Conservation (phyloP, 2,888 invertebrate species). For the Pandemis heparana region DNA sequence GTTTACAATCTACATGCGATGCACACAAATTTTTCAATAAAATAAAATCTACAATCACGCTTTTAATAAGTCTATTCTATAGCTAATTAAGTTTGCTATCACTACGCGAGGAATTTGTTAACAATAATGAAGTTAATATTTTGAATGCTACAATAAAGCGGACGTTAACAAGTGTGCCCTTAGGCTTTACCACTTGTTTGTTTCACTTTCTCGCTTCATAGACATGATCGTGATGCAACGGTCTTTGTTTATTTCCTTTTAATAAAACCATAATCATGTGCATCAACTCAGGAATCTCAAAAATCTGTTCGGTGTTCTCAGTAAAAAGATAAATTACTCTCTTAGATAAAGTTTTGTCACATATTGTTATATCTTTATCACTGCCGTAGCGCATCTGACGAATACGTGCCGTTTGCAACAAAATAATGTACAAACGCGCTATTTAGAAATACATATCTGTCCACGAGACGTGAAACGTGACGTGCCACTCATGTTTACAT, state of each 20-base stretch:
- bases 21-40: background rate
- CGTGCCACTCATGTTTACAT: background rate
- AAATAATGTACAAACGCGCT: background rate
- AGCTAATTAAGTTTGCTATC: too few relatives aligned
- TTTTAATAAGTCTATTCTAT: too few relatives aligned
- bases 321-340: background rate
- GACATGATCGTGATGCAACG: too few relatives aligned
- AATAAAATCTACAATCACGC: too few relatives aligned
- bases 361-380: background rate
- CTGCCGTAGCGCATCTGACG: background rate
- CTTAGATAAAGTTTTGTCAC: background rate
- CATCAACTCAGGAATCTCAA: too few relatives aligned
- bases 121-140: too few relatives aligned
- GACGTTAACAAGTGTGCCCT: too few relatives aligned
- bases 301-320: too few relatives aligned
- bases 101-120: too few relatives aligned
- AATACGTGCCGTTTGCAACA: constrained; percentile 11
- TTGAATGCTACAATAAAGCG: too few relatives aligned
- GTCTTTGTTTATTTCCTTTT: background rate
- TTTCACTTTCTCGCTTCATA: too few relatives aligned
- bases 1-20: background rate
- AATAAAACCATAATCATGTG: background rate
- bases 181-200: too few relatives aligned
- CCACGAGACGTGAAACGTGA: constrained; percentile 14
- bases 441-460: constrained; percentile 14